These are phyloP conservation scores for Tigriopus japonicus DNA, from an alignment of 1,140 invertebrate genomes.

Conservation along the genomic window DNA sequence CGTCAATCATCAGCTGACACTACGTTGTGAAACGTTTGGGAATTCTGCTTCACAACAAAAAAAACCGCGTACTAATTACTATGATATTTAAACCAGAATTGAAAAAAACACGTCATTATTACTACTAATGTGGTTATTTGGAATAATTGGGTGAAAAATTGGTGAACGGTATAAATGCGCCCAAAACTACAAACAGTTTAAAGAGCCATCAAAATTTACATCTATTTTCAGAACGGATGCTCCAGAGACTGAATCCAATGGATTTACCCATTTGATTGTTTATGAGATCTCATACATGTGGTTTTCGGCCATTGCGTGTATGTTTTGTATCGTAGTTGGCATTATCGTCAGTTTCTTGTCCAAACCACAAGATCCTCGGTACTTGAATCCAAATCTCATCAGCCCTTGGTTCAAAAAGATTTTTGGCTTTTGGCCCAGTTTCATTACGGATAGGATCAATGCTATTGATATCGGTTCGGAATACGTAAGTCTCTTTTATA, in stretches of 20 bases:
- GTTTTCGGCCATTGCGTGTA: constrained; percentile 50
- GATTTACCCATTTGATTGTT: not conserved
- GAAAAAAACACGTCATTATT: too few species aligned
- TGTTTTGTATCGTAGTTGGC: constrained; percentile 47
- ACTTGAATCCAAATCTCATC: constrained; percentile 26
- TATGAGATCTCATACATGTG: constrained; percentile 48
- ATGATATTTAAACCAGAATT: too few species aligned
- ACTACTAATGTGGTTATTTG: too few species aligned
- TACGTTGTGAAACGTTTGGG: too few species aligned
- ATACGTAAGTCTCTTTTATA: too few species aligned
- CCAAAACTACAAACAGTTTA: too few species aligned
- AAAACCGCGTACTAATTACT: too few species aligned
- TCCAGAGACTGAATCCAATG: not conserved
- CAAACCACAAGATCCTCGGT: constrained; percentile 32
- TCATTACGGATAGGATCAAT: not conserved
- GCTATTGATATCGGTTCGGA: not conserved
- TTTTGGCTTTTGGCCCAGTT: not conserved
- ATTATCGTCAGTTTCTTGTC: constrained; percentile 46
- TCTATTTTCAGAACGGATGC: not conserved
- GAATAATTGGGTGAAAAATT: too few species aligned
- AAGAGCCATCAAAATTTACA: not conserved
- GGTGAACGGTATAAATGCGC: too few species aligned
- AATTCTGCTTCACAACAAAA: too few species aligned
- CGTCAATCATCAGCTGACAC: too few species aligned
- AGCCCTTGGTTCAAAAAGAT: constrained; percentile 11